Evolutionary conservation across 2,797 vertebrate species (phyloP).

Genomic region (Oryzias dopingdopingensis): DNA sequence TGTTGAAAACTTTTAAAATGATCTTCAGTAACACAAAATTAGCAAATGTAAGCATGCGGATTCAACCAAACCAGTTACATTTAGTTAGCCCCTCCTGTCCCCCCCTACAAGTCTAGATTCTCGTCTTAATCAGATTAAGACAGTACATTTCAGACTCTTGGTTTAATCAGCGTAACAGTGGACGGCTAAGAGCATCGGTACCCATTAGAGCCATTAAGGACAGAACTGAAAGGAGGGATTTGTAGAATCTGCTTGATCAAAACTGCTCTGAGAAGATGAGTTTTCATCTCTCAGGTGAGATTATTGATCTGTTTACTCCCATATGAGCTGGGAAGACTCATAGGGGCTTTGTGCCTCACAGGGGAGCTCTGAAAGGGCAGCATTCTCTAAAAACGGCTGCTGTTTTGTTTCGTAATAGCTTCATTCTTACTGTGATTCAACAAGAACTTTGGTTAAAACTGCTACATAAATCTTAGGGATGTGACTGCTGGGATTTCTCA

Average conservation of each 20-base stretch:
- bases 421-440: constrained; percentile 15
- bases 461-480: neutral
- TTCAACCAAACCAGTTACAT: constrained; percentile 26
- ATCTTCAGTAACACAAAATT: too few relatives aligned
- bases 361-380: constrained; percentile 35
- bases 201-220: constrained; percentile 70
- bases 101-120: constrained; percentile 50
- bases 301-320: constrained; percentile 74
- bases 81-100: constrained; percentile 23
- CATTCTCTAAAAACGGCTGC: constrained; percentile 16
- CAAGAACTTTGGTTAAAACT: neutral
- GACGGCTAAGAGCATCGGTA: constrained; percentile 65
- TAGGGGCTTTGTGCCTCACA: constrained; percentile 48
- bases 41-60: too few relatives aligned
- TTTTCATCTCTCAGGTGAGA: constrained; percentile 66
- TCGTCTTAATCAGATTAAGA: constrained; percentile 72
- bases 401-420: constrained; percentile 38
- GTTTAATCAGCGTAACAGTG: constrained; percentile 72
- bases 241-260: constrained; percentile 57
- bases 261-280: constrained; percentile 50
- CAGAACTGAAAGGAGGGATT: constrained; percentile 58
- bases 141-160: constrained; percentile 67
- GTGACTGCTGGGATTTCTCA: neutral
- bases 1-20: too few relatives aligned
- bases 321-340: constrained; percentile 40